Evolutionary conservation across 1,140 invertebrate species (phyloP).

Genomic region (Lepidurus packardi): DNA sequence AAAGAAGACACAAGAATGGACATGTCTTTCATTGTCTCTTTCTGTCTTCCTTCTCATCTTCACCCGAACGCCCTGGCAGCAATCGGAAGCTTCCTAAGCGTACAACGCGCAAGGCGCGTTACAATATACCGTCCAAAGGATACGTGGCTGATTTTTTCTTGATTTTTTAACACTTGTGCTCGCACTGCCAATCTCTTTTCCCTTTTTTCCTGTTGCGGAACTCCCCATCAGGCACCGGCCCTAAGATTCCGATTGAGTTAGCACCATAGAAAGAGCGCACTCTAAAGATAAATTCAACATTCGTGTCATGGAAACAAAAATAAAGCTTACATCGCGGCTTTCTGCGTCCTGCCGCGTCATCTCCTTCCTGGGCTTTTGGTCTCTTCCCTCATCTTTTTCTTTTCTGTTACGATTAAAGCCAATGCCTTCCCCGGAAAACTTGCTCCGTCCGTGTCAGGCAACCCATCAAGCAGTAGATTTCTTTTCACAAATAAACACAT

Average conservation of each 20-base stretch:
- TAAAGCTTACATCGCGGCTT: slow-evolving; percentile 3
- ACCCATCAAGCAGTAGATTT: neutral
- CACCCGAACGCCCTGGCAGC: slow-evolving; percentile 7
- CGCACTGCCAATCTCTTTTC: neutral
- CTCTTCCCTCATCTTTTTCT: neutral
- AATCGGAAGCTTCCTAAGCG: neutral
- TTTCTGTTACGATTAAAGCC: neutral
- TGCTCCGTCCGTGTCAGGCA: no score
- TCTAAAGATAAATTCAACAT: slow-evolving; percentile 12
- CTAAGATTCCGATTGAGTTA: slow-evolving; percentile 9
- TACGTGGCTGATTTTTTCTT: neutral
- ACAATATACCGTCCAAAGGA: neutral
- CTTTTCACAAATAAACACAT: neutral
- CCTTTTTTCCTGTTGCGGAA: neutral
- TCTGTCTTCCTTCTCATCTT: neutral
- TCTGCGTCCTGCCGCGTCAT: neutral
- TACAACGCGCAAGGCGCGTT: neutral
- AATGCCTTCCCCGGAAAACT: neutral
- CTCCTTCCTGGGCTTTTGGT: neutral
- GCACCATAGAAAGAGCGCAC: slow-evolving; percentile 12
- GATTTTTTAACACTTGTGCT: no score
- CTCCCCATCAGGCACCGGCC: slow-evolving; percentile 1
- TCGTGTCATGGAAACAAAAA: slow-evolving; percentile 8
- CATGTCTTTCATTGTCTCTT: slow-evolving; percentile 17
- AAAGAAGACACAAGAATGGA: neutral